Percentiles rank a stretch among this genome's conserved stretches.
Evolutionary conservation across 2,113 vertebrate species (phyloP).

Genomic region (Chauna torquata): DNA sequence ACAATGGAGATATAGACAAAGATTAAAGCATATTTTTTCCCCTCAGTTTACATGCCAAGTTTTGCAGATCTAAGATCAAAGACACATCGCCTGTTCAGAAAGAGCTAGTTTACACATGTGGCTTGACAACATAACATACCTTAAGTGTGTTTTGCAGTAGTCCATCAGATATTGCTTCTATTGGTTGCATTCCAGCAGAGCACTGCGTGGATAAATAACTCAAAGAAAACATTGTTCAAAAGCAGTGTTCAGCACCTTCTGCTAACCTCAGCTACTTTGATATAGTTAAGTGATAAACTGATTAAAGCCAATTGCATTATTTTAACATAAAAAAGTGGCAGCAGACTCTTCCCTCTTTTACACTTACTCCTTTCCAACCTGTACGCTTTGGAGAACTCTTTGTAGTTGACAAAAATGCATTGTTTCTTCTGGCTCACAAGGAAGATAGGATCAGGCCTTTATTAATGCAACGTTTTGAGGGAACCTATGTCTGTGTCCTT

Average conservation of each 20-base stretch:
- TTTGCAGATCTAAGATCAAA: neutral
- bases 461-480: neutral
- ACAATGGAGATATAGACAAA: neutral
- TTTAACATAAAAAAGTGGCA: neutral
- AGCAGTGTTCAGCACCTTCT: neutral
- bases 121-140: neutral
- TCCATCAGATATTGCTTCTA: neutral
- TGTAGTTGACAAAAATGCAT: neutral
- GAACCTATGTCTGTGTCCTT: neutral
- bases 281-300: neutral
- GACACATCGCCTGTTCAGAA: neutral
- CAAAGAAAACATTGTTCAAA: neutral
- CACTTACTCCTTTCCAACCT: neutral
- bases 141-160: neutral
- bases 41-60: neutral
- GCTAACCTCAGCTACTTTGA: neutral
- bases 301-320: conserved; percentile 15
- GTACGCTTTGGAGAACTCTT: neutral
- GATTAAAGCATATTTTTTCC: neutral
- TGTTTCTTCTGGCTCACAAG: neutral
- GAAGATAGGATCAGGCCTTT: neutral
- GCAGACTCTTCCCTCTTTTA: neutral
- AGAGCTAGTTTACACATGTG: neutral
- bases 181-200: neutral
- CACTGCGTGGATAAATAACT: neutral